Conservation (phyloP, 2,113 vertebrate species). For the Mystacornis crossleyi region DNA sequence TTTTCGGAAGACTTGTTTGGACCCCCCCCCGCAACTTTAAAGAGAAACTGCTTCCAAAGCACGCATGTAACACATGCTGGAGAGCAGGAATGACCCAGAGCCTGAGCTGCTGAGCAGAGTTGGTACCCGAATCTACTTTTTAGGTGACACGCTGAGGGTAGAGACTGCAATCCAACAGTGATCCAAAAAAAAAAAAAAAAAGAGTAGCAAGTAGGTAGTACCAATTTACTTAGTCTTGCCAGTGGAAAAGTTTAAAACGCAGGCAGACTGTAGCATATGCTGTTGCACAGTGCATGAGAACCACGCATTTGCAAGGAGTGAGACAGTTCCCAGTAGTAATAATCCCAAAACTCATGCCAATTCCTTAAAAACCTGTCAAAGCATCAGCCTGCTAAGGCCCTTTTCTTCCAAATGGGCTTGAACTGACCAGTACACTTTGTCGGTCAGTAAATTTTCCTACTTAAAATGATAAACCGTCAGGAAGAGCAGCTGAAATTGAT, state of each 20-base stretch:
- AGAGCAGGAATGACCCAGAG: fast-evolving
- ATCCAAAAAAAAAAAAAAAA: neutral
- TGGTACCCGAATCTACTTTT: neutral
- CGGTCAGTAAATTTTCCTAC: neutral
- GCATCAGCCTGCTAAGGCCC: neutral
- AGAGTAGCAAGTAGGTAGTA: neutral
- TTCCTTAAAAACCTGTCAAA: neutral
- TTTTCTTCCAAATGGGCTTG: neutral
- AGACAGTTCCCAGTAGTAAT: fast-evolving
- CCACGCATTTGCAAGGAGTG: neutral
- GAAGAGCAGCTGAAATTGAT: neutral
- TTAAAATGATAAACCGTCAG: neutral
- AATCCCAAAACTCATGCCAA: neutral
- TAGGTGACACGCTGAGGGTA: fast-evolving
- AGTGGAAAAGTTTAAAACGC: neutral
- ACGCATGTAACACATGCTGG: too few relatives aligned
- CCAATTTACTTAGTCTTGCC: too few relatives aligned
- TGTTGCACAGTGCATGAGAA: neutral
- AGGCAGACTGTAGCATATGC: neutral
- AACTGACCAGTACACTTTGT: fast-evolving
- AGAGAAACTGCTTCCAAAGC: neutral
- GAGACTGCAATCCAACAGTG: neutral
- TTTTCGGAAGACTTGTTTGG: neutral
- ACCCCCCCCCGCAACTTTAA: neutral
- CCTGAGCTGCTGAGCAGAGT: neutral